Percentiles rank a stretch among this genome's conserved stretches.
Evolutionary conservation across 1,140 invertebrate species (phyloP).

Genomic region (Heliconius himera): DNA sequence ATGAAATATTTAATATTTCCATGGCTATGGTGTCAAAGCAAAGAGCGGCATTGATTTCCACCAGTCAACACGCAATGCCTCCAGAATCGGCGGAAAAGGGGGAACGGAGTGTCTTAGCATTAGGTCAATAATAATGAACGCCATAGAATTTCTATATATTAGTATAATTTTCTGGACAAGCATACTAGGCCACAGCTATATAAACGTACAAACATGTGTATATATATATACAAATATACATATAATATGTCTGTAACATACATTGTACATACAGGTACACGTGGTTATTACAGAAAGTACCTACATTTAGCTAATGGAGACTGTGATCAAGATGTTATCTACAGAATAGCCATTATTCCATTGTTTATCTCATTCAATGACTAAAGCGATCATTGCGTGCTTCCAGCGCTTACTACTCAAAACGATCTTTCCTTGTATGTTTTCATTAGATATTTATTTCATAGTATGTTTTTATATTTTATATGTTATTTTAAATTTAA

Average conservation of each 20-base stretch:
- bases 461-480: neutral
- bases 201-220: neutral
- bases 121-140: too few species aligned
- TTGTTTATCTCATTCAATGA: conserved; percentile 59
- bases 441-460: neutral
- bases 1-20: too few species aligned
- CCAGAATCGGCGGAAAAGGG: too few species aligned
- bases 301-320: conserved; percentile 49
- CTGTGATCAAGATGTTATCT: conserved; percentile 59
- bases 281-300: conserved; percentile 29
- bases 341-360: conserved; percentile 48
- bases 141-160: too few species aligned
- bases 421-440: conserved; percentile 4
- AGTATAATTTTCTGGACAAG: too few species aligned
- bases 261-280: conserved; percentile 11
- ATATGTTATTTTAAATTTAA: neutral
- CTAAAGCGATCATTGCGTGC: conserved; percentile 67
- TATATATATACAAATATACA: neutral
- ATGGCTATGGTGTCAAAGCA: too few species aligned
- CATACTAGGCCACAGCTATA: neutral
- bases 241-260: neutral
- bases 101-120: too few species aligned
- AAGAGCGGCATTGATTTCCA: too few species aligned
- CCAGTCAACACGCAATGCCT: too few species aligned
- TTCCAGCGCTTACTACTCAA: conserved; percentile 40